These are phyloP conservation scores for Crambe crambe DNA, from an alignment of 37 sponge, comb jelly and placozoan species.

Conservation along the genomic window DNA sequence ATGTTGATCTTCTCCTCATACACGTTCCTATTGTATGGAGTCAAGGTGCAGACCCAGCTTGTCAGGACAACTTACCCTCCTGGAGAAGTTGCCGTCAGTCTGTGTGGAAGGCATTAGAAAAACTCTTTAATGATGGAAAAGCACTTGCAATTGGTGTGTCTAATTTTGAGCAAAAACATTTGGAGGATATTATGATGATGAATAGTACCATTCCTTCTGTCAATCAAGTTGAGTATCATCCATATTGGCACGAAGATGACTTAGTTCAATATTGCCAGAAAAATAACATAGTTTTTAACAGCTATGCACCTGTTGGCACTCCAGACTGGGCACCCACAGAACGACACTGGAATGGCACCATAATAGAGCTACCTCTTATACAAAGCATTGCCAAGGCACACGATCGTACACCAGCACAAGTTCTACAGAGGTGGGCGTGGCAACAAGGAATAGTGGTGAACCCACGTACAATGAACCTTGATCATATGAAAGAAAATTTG, in stretches of 20 bases:
- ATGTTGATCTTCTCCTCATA: constrained; percentile 45
- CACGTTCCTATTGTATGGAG: constrained; percentile 39
- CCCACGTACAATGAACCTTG: too few relatives aligned
- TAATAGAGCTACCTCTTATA: too few relatives aligned
- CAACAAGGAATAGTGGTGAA: too few relatives aligned
- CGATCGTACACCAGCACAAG: too few relatives aligned
- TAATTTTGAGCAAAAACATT: constrained; percentile 39
- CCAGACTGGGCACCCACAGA: too few relatives aligned
- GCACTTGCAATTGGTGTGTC: constrained; percentile 51
- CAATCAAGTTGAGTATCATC: constrained; percentile 54
- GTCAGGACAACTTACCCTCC: neutral
- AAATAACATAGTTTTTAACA: too few relatives aligned
- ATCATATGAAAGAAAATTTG: too few relatives aligned
- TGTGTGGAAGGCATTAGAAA: constrained; percentile 49
- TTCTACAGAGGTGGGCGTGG: too few relatives aligned
- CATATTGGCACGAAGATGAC: constrained; percentile 47
- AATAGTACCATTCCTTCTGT: constrained; percentile 21
- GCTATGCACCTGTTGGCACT: too few relatives aligned
- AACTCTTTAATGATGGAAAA: constrained; percentile 17
- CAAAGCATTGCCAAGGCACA: too few relatives aligned
- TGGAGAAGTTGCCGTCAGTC: constrained; percentile 20
- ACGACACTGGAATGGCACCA: too few relatives aligned
- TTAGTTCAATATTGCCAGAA: constrained; percentile 12
- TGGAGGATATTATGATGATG: constrained; percentile 22
- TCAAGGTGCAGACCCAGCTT: constrained; percentile 8